Conservation (phyloP, 2,113 vertebrate species). For the Sebastes schlegelii region DNA sequence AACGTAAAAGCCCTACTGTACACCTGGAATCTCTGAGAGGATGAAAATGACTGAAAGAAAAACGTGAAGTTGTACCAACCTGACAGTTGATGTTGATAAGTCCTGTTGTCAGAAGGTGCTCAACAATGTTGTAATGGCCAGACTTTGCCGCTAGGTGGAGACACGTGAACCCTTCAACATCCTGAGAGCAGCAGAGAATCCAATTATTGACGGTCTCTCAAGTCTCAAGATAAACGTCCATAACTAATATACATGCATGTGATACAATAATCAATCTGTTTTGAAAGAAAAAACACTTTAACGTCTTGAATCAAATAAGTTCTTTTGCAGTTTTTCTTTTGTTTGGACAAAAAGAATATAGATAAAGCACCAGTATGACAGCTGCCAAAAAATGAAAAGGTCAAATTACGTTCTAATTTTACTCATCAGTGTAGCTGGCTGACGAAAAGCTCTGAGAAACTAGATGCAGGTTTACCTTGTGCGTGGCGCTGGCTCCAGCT, state of each 20-base stretch:
- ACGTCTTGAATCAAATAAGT: too few relatives aligned
- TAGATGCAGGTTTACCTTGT: constrained; percentile 86
- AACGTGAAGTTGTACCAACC: constrained; percentile 76
- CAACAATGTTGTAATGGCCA: constrained; percentile 92
- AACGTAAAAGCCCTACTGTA: background rate
- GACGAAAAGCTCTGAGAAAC: background rate
- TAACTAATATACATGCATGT: background rate
- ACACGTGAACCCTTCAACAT: constrained; percentile 95
- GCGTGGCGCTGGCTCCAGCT: constrained; percentile 92
- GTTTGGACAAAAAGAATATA: background rate
- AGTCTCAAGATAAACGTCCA: background rate
- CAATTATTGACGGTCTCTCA: background rate
- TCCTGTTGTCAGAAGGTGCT: constrained; percentile 90
- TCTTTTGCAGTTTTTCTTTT: background rate
- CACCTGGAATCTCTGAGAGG: background rate
- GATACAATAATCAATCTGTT: background rate
- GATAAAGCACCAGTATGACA: background rate
- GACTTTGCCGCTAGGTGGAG: constrained; percentile 97
- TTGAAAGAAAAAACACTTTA: background rate
- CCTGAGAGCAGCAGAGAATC: constrained; percentile 79
- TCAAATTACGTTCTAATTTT: background rate
- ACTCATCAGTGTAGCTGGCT: background rate
- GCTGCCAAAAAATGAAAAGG: background rate
- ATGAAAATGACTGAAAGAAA: background rate
- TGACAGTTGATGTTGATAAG: constrained; percentile 95